These are phyloP conservation scores for Oxyura jamaicensis DNA, from an alignment of 2,113 vertebrate genomes.

Conservation along the genomic window DNA sequence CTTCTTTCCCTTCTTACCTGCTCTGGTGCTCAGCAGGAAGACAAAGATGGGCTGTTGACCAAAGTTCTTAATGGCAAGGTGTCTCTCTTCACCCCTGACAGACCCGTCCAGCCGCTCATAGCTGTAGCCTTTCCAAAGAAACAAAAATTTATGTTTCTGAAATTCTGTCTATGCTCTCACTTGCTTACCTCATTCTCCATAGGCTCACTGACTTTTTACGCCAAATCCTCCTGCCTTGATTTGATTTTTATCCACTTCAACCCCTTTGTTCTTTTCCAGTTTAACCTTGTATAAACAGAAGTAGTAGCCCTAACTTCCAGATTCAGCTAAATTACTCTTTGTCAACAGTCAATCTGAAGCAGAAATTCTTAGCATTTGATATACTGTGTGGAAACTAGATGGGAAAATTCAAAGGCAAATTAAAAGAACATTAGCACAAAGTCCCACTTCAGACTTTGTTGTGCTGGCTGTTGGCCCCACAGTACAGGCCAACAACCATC, in stretches of 20 bases:
- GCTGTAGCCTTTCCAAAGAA: conserved; percentile 85
- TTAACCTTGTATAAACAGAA: background rate
- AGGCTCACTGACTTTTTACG: background rate
- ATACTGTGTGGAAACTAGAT: conserved; percentile 28
- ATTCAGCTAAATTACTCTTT: no score
- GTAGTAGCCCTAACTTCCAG: background rate
- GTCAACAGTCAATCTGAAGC: background rate
- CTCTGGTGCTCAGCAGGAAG: conserved; percentile 92
- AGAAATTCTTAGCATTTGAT: conserved; percentile 4
- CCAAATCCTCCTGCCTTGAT: background rate
- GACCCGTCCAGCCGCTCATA: conserved; percentile 94
- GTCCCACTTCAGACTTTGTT: background rate
- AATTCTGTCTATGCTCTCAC: background rate
- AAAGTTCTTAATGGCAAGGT: conserved; percentile 93
- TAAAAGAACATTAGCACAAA: background rate
- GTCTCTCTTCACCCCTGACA: conserved; percentile 89
- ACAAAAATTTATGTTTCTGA: background rate
- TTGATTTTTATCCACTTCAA: background rate
- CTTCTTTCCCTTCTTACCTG: conserved; percentile 77
- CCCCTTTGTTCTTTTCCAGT: background rate
- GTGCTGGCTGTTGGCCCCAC: background rate
- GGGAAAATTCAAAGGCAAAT: conserved; percentile 30
- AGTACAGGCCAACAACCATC: background rate
- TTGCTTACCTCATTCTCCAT: background rate
- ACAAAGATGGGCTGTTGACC: conserved; percentile 87